These are phyloP conservation scores for Boulengeromyrus knoepffleri DNA, from an alignment of 2,113 vertebrate species.

Conservation along the genomic window DNA sequence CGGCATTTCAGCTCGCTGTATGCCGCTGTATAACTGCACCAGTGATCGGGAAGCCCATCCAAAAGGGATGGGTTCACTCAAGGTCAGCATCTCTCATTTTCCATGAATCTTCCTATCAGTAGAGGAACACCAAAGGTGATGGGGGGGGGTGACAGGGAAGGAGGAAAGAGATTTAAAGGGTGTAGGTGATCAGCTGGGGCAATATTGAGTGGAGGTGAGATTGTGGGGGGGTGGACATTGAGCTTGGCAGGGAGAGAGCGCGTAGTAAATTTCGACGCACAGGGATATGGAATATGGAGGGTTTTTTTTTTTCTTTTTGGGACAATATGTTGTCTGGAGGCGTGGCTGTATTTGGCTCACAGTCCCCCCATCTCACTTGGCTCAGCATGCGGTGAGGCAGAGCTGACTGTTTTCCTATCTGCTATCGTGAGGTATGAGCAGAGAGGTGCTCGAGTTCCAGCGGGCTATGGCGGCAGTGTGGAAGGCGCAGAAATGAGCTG, in stretches of 20 bases:
- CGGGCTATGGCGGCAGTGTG: too few species aligned
- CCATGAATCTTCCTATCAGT: slow-evolving; percentile 6
- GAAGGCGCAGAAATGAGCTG: not conserved
- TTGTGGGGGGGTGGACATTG: not conserved
- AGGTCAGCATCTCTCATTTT: slow-evolving; percentile 9
- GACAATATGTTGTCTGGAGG: not conserved
- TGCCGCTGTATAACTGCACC: not conserved
- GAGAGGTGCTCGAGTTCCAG: not conserved
- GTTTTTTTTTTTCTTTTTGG: not conserved
- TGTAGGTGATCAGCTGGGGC: not conserved
- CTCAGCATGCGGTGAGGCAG: not conserved
- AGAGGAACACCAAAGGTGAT: not conserved
- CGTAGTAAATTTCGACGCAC: not conserved
- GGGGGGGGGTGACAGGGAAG: not conserved
- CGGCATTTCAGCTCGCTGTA: not conserved
- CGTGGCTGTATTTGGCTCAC: too few species aligned
- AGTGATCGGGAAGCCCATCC: not conserved
- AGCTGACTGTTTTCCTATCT: not conserved
- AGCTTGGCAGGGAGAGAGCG: not conserved
- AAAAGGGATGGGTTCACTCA: not conserved
- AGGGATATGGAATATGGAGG: not conserved
- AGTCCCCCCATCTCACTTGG: not conserved
- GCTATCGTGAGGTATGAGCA: not conserved
- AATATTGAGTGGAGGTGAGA: not conserved
- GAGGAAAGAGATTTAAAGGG: not conserved